Evolutionary conservation across 2,888 invertebrate genomes (phyloP).

Genomic region (Netelia melanura): DNA sequence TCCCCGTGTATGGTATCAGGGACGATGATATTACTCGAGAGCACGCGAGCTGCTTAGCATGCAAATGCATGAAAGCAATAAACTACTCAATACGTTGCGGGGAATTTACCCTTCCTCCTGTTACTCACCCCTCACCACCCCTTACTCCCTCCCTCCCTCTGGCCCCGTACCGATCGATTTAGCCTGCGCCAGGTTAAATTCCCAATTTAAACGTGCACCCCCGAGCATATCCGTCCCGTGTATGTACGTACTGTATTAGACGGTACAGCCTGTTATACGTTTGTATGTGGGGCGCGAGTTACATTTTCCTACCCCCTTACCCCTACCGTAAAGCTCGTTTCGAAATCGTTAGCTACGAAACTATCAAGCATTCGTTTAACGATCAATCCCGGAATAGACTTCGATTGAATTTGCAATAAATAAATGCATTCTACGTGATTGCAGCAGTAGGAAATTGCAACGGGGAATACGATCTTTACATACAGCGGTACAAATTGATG

Average conservation of each 20-base stretch:
- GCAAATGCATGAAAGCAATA: conserved; percentile 85
- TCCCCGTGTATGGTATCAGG: conserved; percentile 81
- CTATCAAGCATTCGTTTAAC: conserved; percentile 35
- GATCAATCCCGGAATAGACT: conserved; percentile 57
- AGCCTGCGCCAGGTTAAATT: conserved; percentile 75
- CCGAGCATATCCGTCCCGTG: conserved; percentile 53
- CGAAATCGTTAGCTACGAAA: conserved; percentile 34
- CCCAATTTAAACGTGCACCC: conserved; percentile 78
- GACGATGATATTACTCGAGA: conserved; percentile 84
- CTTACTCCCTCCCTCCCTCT: conserved; percentile 11
- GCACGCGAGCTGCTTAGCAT: conserved; percentile 85
- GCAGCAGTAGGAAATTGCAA: not conserved
- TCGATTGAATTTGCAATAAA: conserved; percentile 62
- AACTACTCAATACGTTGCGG: conserved; percentile 84
- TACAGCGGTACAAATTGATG: not conserved
- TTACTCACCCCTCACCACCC: not conserved
- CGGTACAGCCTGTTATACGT: conserved; percentile 23
- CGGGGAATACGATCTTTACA: not conserved
- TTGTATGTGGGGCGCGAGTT: not conserved
- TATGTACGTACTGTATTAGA: conserved; percentile 47
- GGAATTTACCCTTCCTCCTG: conserved; percentile 77
- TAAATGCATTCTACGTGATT: conserved; percentile 17
- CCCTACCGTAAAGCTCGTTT: conserved; percentile 6
- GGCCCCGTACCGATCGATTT: conserved; percentile 80
- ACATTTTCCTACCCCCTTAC: not conserved